phyloP scores from a whole-genome alignment of 2,888 invertebrate genomes.

The Taenaris catops region DNA sequence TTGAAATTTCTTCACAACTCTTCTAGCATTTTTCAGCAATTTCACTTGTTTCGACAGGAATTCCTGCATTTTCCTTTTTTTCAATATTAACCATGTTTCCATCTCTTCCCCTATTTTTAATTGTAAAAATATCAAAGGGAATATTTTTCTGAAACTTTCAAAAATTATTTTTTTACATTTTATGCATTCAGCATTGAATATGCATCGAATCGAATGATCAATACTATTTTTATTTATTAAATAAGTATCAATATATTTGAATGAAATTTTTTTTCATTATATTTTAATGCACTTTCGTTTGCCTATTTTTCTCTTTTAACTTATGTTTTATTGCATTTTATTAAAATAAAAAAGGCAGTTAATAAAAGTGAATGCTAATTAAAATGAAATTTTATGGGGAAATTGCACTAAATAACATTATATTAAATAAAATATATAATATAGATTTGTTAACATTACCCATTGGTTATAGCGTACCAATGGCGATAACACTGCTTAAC shows the following conservation, averaged over 20 bases:
- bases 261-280: conserved; percentile 43
- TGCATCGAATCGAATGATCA: conserved; percentile 56
- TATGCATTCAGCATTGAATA: conserved; percentile 48
- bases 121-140: conserved; percentile 43
- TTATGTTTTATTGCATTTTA: conserved; percentile 56
- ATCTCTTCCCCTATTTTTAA: conserved; percentile 34
- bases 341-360: conserved; percentile 53
- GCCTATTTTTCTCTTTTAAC: conserved; percentile 53
- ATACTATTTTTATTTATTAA: conserved; percentile 15
- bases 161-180: conserved; percentile 33
- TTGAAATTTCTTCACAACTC: conserved; percentile 14
- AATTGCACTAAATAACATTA: conserved; percentile 65
- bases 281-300: conserved; percentile 63
- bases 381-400: conserved; percentile 48
- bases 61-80: conserved; percentile 55
- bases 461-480: conserved; percentile 58
- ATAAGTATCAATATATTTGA: conserved; percentile 31
- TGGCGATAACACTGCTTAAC: conserved; percentile 74
- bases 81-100: conserved; percentile 57
- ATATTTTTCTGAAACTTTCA: conserved; percentile 7
- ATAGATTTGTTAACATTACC: conserved; percentile 39
- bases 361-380: conserved; percentile 57
- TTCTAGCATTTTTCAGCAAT: conserved; percentile 17
- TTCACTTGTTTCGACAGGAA: conserved; percentile 43
- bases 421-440: conserved; percentile 53